Evolutionary conservation across 2,888 invertebrate genomes (phyloP).

Genomic region (Andrena trimmerana): DNA sequence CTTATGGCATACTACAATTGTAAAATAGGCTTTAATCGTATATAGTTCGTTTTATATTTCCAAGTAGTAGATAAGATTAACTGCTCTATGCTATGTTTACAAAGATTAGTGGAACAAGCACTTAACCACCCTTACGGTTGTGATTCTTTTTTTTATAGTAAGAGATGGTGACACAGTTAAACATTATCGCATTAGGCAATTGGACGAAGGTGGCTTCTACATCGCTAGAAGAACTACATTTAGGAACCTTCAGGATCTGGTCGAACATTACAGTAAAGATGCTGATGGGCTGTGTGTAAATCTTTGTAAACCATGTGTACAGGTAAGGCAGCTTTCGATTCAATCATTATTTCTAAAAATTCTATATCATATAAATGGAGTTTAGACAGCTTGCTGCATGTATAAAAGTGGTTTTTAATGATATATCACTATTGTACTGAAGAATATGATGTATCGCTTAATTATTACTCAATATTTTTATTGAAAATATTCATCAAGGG

Average conservation of each 20-base stretch:
- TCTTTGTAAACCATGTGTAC: conserved; percentile 96
- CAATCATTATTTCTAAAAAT: conserved; percentile 49
- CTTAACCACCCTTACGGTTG: neutral
- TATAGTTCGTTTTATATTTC: too few species aligned
- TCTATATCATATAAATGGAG: conserved; percentile 78
- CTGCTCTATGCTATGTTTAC: too few species aligned
- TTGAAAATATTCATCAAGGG: conserved; percentile 50
- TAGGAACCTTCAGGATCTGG: conserved; percentile 97
- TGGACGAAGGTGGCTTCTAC: conserved; percentile 99
- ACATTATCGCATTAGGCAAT: conserved; percentile 99
- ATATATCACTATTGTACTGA: conserved; percentile 55
- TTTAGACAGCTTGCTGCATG: conserved; percentile 83
- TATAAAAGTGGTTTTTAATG: conserved; percentile 64
- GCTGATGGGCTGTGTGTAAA: conserved; percentile 99
- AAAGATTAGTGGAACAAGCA: too few species aligned
- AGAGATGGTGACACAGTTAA: conserved; percentile 99
- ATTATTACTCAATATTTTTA: conserved; percentile 53
- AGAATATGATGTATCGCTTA: conserved; percentile 65
- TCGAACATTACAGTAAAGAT: conserved; percentile 98
- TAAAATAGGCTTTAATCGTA: too few species aligned
- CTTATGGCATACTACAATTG: too few species aligned
- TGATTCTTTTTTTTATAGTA: conserved; percentile 87
- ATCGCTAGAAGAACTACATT: conserved; percentile 99
- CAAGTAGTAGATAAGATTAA: too few species aligned
- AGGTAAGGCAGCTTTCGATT: conserved; percentile 87